A percentile compares a stretch with the other conserved stretches of the same genome.
Conservation (phyloP, 2,888 invertebrate species). For the Timandra comae region DNA sequence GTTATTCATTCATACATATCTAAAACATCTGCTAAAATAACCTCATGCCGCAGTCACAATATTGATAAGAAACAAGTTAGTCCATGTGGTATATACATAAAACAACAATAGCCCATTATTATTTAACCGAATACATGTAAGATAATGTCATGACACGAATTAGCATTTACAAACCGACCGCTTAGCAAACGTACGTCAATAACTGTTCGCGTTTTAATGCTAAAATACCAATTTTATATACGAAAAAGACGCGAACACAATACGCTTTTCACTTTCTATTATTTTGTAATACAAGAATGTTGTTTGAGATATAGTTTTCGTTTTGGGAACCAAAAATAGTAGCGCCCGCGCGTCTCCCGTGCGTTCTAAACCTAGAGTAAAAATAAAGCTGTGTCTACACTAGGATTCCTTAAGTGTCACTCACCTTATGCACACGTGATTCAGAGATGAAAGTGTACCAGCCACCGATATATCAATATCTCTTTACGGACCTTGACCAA, state of each 20-base stretch:
- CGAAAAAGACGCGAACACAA: slow-evolving; percentile 1
- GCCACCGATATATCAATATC: slow-evolving; percentile 48
- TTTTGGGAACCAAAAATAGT: slow-evolving; percentile 65
- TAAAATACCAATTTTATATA: too few relatives aligned
- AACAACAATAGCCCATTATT: slow-evolving; percentile 11
- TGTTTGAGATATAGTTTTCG: slow-evolving; percentile 56
- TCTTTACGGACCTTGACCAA: slow-evolving; percentile 51
- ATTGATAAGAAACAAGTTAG: slow-evolving; percentile 4
- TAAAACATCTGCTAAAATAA: too few relatives aligned
- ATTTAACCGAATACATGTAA: slow-evolving; percentile 4
- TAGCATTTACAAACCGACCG: slow-evolving; percentile 1
- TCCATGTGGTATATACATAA: slow-evolving; percentile 3
- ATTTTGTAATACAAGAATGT: slow-evolving; percentile 61
- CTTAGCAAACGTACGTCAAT: too few relatives aligned
- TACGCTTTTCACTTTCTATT: slow-evolving; percentile 26
- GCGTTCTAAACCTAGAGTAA: slow-evolving; percentile 43
- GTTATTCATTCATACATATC: too few relatives aligned
- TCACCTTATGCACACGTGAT: slow-evolving; percentile 55
- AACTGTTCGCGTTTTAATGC: too few relatives aligned
- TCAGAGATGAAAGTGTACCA: slow-evolving; percentile 38
- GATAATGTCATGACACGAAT: slow-evolving; percentile 2
- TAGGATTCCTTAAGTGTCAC: slow-evolving; percentile 50
- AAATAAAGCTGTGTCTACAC: slow-evolving; percentile 58
- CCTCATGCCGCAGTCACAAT: slow-evolving; percentile 3
- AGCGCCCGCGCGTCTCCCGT: slow-evolving; percentile 52